A percentile compares a stretch with the other conserved stretches of the same genome.
Conservation (phyloP, 2,888 invertebrate species). For the Chelonus formosanus region DNA sequence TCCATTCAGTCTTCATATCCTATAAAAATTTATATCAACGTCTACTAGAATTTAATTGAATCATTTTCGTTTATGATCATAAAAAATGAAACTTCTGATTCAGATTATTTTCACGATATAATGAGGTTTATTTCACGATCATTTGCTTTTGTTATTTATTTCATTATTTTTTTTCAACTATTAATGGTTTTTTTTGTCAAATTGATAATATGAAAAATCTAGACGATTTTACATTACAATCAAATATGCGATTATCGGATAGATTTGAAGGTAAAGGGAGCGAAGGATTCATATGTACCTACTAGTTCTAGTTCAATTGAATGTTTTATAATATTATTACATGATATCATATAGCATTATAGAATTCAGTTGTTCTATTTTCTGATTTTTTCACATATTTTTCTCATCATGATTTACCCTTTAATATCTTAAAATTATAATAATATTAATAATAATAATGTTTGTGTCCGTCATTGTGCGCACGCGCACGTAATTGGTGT, state of each 20-base stretch:
- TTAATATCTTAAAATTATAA: conserved; percentile 11
- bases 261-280: conserved; percentile 38
- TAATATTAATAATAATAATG: conserved; percentile 8
- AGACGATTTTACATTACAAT: conserved; percentile 58
- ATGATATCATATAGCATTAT: too few relatives aligned
- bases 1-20: conserved; percentile 42
- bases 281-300: conserved; percentile 42
- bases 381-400: conserved; percentile 45
- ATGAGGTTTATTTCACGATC: not conserved
- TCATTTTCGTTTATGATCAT: too few relatives aligned
- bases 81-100: too few relatives aligned
- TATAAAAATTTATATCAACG: conserved; percentile 28
- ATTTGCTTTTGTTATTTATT: conserved; percentile 20
- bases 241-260: conserved; percentile 49
- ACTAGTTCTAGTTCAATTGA: conserved; percentile 42
- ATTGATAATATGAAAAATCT: conserved; percentile 44
- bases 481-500: conserved; percentile 39
- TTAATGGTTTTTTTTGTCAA: conserved; percentile 27
- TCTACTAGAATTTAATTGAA: not conserved
- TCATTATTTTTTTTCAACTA: conserved; percentile 23
- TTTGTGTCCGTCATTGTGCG: conserved; percentile 29
- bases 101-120: too few relatives aligned
- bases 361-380: conserved; percentile 17
- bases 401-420: conserved; percentile 7
- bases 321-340: conserved; percentile 27